These are phyloP conservation scores for Ooceraea biroi DNA, from an alignment of 1,140 invertebrate species.

Conservation along the genomic window DNA sequence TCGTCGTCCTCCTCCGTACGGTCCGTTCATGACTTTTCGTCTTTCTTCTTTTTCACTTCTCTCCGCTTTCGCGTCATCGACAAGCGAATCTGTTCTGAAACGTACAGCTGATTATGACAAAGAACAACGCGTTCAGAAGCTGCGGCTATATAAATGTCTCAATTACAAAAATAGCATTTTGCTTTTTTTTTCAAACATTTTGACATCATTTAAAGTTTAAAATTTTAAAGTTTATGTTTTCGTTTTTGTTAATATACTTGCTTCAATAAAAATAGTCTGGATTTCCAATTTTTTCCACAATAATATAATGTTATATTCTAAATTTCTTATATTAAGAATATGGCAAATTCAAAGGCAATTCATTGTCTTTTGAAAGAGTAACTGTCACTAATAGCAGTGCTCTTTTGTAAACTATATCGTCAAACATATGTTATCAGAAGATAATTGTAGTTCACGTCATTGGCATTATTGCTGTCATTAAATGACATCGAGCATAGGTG, in stretches of 20 bases:
- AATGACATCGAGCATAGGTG: conserved; percentile 25
- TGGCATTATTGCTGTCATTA: conserved; percentile 2
- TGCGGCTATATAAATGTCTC: conserved; percentile 5
- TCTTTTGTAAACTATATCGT: background rate
- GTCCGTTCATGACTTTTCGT: conserved; percentile 72
- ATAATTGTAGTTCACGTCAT: conserved; percentile 19
- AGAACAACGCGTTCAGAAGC: background rate
- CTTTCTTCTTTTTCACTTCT: conserved; percentile 51
- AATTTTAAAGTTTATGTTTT: too few relatives aligned
- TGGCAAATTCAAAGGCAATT: background rate
- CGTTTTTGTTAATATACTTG: background rate
- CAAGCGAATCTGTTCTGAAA: conserved; percentile 26
- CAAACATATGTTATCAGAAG: background rate
- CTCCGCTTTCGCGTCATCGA: conserved; percentile 39
- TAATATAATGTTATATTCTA: background rate
- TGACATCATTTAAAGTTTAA: background rate
- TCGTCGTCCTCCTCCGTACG: conserved; percentile 30
- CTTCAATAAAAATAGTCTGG: background rate
- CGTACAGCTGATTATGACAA: conserved; percentile 30
- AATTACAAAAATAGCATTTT: conserved; percentile 12
- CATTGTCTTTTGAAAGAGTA: background rate
- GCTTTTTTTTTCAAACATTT: background rate
- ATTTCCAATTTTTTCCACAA: background rate
- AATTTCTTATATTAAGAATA: background rate
- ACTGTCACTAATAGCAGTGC: background rate